Evolutionary conservation across 2,888 invertebrate genomes (phyloP), one percentile per base, ranked within the genome.

Genomic region (Heliconius ismenius): DNA sequence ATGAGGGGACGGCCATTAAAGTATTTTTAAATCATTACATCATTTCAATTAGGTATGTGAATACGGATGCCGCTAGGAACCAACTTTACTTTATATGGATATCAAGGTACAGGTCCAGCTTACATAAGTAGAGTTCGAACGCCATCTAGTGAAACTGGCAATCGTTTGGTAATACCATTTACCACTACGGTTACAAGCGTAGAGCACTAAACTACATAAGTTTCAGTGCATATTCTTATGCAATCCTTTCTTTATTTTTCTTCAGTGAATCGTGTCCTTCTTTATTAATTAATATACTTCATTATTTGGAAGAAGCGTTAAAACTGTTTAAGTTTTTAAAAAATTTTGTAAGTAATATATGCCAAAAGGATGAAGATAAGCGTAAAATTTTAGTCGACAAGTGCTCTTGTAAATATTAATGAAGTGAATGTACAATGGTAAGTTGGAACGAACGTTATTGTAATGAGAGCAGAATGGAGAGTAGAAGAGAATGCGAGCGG

Each of bases 391-490:
- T 76, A 80, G 70, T 78, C 72, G 32, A 73, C 68, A 26, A 70
- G 67, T 49, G 43, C 73, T 69, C 76, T 75, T 80, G 75, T 79
- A 80, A 82, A 81, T 82, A 81, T 82, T 80, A 80, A 81, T 83
- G 81, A 80, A 87, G 87, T 87, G 88, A 90, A 87, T 83, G 87
- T 85, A 82, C 81, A 70, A 58, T 73, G 79, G 79, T 81, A 79
- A 82, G 79, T 77, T 79, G 75, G 75, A 83, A 81, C 76, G 80
- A 84, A 82, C 83, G 81, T 83, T 83, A 89, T 88, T 88, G 87
- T 86, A 91, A 88, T 87, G 86, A 88, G 90, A 90, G 87, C 89
- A 90, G 89, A 88, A 88, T 88, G 85, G 87, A 90, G 88, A 87
- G 87, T 87, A 85, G 83, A 83, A 83, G 86, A 86, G 89, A 91